Conservation (phyloP, 2,797 vertebrate species). For the Xenopus petersii region DNA sequence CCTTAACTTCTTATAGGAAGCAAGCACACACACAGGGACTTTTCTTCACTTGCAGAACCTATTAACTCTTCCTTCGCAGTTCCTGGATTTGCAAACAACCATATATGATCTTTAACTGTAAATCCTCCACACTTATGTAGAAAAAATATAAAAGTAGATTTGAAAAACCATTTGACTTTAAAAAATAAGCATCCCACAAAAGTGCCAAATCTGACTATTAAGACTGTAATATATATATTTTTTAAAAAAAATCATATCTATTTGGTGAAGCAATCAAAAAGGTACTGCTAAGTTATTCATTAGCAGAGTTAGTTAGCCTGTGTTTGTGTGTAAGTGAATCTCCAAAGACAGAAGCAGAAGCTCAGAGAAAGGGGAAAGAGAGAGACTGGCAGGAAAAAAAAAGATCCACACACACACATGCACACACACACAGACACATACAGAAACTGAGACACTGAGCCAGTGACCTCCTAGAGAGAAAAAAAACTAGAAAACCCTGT, state of each 20-base stretch:
- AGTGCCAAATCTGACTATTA: conserved; percentile 60
- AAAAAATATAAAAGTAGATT: conserved; percentile 13
- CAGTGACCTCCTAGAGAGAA: conserved; percentile 57
- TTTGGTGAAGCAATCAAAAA: conserved; percentile 62
- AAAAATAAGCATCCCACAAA: conserved; percentile 58
- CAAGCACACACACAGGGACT: conserved; percentile 50
- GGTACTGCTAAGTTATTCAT: conserved; percentile 56
- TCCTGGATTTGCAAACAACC: conserved; percentile 50
- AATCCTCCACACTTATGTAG: conserved; percentile 47
- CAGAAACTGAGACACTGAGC: conserved; percentile 47
- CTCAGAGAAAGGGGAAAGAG: conserved; percentile 41
- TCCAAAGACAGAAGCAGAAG: conserved; percentile 46
- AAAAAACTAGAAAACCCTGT: background rate
- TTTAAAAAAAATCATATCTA: background rate
- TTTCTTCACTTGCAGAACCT: conserved; percentile 61
- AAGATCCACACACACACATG: conserved; percentile 17
- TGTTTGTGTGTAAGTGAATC: conserved; percentile 51
- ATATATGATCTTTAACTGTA: conserved; percentile 49
- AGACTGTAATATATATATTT: conserved; percentile 13
- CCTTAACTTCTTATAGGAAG: conserved; percentile 57
- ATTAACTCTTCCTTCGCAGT: conserved; percentile 54
- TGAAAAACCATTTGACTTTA: background rate
- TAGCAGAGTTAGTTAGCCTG: conserved; percentile 50
- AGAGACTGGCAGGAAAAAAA: conserved; percentile 43
- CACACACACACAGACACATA: conserved; percentile 35